Conservation (phyloP, 1,140 invertebrate species). For the Drosophila pectinifera region DNA sequence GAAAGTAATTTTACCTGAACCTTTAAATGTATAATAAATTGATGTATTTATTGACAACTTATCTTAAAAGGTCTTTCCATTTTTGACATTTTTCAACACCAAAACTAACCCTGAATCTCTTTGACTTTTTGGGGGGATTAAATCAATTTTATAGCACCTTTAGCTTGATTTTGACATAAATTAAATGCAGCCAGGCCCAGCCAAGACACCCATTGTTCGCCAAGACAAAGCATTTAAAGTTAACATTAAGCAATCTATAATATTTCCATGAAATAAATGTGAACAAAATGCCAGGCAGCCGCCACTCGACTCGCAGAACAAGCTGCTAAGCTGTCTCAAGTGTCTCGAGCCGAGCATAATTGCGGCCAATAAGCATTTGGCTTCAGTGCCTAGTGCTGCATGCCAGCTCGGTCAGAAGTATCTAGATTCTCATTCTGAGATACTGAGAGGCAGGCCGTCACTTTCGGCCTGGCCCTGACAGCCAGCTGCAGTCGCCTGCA, state of each 20-base stretch:
- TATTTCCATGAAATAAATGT: conserved; percentile 31
- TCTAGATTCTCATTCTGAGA: conserved; percentile 33
- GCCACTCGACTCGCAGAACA: conserved; percentile 18
- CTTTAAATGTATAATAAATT: not conserved
- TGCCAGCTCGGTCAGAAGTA: conserved; percentile 8
- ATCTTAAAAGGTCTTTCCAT: not conserved
- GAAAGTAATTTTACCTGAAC: too few species aligned
- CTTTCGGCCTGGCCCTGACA: conserved; percentile 73
- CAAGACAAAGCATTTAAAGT: conserved; percentile 31
- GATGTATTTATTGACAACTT: not conserved
- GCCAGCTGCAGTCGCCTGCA: conserved; percentile 43
- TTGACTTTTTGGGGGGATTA: conserved; percentile 19
- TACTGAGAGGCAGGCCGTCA: conserved; percentile 47
- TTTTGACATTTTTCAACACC: conserved; percentile 14
- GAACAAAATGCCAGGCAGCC: conserved; percentile 24
- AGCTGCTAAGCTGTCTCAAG: conserved; percentile 12
- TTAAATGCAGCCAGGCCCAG: conserved; percentile 16
- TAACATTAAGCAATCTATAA: conserved; percentile 22
- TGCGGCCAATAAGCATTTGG: conserved; percentile 22
- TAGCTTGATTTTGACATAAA: conserved; percentile 25
- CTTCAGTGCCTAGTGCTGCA: not conserved
- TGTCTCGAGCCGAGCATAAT: conserved; percentile 20
- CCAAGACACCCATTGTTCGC: conserved; percentile 21
- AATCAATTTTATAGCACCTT: conserved; percentile 29
- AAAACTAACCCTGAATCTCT: conserved; percentile 19